Base-by-base conservation (phyloP, 2,888 invertebrate species). In the Leptinotarsa rubiginosa region DNA sequence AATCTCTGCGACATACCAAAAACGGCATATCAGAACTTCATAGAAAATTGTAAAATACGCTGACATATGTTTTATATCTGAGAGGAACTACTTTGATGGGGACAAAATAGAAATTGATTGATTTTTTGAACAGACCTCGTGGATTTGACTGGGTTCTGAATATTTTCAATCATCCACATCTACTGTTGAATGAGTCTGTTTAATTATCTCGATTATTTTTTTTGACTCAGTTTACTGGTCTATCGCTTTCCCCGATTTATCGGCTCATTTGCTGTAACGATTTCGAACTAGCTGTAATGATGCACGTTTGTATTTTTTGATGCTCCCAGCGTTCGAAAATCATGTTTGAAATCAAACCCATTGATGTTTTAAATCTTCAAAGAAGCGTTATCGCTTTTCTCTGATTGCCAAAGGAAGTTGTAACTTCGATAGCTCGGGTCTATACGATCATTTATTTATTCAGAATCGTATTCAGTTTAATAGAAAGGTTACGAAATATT, bases 231-330 rank as follows among this genome's bases (percentile, higher is more conserved):
- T 62, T 62, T 1, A 25, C 31, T 41, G n/a, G 62, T 16, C 56
- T 52, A 69, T 69, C n/a, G 25, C 47, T 18, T 13, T 4, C 7
- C 4, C n/a, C 62, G n/a, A 31, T 62, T 62, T 62, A 62, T 62
- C n/a, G 25, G 3, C 31, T n/a, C 25, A n/a, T 15, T 62, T 31
- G 31, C 62, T 18, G 62, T n/a, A 62, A 62, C 62, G 25, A 62
- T 25, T 31, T 31, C 62, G n/a, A 62, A 62, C 62, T 62, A 62
- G n/a, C 62, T 62, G n/a, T 62, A 62, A 62, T 62, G 62, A 62
- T n/a, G 62, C 31, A 31, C n/a, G 62, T 41, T 41, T 62, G 62
- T 62, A 62, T 62, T 62, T 62, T 62, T 62, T 62, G 62, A 41
- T 62, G 62, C 62, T 62, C 41, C 16, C 20, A 62, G 62, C 62